phyloP scores from a whole-genome alignment of 2,113 vertebrate genomes.

The Phylloscopus whistleri region DNA sequence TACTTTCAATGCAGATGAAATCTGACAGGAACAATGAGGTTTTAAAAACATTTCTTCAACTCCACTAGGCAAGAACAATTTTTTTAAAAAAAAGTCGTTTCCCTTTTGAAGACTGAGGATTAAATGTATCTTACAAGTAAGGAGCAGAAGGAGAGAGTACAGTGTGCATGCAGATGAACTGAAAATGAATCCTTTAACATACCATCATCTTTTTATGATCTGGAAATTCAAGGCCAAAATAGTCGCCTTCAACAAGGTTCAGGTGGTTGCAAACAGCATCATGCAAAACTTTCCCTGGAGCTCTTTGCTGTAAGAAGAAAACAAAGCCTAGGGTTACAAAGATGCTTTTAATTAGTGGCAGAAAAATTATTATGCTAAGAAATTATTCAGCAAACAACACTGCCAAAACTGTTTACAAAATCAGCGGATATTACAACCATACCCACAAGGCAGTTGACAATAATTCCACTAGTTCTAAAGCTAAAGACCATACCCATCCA shows the following conservation, averaged over 20 bases:
- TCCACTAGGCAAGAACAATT: neutral
- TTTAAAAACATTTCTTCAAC: slow-evolving; percentile 26
- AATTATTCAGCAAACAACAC: neutral
- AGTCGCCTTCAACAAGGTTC: slow-evolving; percentile 97
- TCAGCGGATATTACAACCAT: neutral
- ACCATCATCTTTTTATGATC: slow-evolving; percentile 95
- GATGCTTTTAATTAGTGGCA: neutral
- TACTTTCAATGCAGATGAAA: slow-evolving; percentile 4
- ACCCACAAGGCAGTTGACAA: neutral
- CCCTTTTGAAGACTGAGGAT: neutral
- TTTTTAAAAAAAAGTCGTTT: neutral
- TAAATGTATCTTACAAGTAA: neutral
- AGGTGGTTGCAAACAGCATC: slow-evolving; percentile 92
- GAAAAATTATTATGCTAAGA: neutral
- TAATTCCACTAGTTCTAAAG: neutral
- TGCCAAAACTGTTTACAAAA: slow-evolving; percentile 24
- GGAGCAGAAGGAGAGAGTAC: neutral
- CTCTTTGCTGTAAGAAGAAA: slow-evolving; percentile 84
- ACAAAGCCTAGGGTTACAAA: slow-evolving; percentile 35
- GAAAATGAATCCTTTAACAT: slow-evolving; percentile 45
- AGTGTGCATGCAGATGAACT: neutral
- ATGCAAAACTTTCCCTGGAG: slow-evolving; percentile 89
- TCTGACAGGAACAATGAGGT: slow-evolving; percentile 10
- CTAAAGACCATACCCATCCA: neutral
- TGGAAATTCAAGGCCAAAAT: slow-evolving; percentile 95